These are phyloP conservation scores for Lepus americanus DNA, from an alignment of 2,113 vertebrate species.

Conservation along the genomic window DNA sequence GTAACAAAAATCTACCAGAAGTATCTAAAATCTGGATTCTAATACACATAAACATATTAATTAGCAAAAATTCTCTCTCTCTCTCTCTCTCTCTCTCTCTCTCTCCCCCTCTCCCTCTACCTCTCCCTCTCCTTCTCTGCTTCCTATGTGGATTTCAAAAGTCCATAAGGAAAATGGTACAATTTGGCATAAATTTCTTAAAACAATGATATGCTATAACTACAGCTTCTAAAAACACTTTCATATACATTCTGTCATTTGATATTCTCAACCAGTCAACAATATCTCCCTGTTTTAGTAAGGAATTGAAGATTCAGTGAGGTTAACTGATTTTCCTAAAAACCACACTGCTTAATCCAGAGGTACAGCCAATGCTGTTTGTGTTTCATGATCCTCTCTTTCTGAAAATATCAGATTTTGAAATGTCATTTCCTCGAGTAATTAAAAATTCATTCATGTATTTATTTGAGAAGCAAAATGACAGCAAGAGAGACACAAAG, in stretches of 20 bases:
- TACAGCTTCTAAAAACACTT: conserved; percentile 28
- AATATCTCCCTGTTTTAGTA: background rate
- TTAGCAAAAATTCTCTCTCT: too few species aligned
- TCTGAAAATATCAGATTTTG: conserved; percentile 29
- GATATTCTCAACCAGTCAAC: conserved; percentile 5
- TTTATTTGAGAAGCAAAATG: too few species aligned
- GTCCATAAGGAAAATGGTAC: background rate
- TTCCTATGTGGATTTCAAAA: conserved; percentile 25
- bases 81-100: too few species aligned
- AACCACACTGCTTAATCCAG: background rate
- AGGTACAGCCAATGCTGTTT: background rate
- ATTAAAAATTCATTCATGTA: background rate
- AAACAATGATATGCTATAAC: background rate
- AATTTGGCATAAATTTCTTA: conserved; percentile 7
- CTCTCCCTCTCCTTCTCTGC: background rate
- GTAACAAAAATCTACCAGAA: background rate
- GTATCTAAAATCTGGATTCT: background rate
- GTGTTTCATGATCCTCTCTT: background rate
- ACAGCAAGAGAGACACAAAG: too few species aligned
- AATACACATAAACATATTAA: background rate
- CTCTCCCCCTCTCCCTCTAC: too few species aligned
- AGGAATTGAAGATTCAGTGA: background rate
- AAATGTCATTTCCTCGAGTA: background rate
- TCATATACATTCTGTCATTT: background rate
- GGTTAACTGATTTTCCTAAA: conserved; percentile 16